These are phyloP conservation scores for Ridgeia piscesae DNA, from an alignment of 1,140 invertebrate genomes.

Conservation along the genomic window DNA sequence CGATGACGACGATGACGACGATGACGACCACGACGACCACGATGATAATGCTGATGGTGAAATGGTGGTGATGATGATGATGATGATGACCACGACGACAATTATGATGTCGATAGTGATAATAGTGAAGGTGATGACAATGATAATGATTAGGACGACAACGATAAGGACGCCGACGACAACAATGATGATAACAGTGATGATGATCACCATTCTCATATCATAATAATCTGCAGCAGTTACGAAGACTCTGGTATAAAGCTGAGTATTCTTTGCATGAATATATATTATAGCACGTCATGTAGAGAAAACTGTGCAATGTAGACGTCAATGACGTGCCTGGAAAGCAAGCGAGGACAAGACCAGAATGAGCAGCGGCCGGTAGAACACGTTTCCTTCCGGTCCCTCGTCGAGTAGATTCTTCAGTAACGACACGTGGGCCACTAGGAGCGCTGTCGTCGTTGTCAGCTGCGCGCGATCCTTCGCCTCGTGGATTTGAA, in stretches of 20 bases:
- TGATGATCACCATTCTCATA: too few species aligned
- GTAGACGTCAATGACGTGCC: neutral
- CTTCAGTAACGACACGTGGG: constrained; percentile 10
- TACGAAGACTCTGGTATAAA: too few species aligned
- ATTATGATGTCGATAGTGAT: neutral
- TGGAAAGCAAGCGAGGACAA: neutral
- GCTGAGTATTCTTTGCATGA: neutral
- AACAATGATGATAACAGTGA: too few species aligned
- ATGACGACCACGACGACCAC: too few species aligned
- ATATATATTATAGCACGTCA: neutral
- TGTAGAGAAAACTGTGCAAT: neutral
- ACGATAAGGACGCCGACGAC: too few species aligned
- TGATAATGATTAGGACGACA: too few species aligned
- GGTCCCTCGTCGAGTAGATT: neutral
- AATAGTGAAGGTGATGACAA: neutral
- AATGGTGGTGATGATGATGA: neutral
- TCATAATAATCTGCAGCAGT: too few species aligned
- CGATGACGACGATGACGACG: too few species aligned
- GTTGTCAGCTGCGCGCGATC: constrained; percentile 15
- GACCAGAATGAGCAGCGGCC: neutral
- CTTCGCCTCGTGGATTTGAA: constrained; percentile 2
- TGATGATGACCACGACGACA: neutral
- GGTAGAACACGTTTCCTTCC: neutral
- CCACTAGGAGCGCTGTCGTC: neutral
- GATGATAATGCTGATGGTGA: too few species aligned